These are phyloP conservation scores for Andrena dorsata DNA, from an alignment of 2,888 invertebrate genomes.

Conservation along the genomic window DNA sequence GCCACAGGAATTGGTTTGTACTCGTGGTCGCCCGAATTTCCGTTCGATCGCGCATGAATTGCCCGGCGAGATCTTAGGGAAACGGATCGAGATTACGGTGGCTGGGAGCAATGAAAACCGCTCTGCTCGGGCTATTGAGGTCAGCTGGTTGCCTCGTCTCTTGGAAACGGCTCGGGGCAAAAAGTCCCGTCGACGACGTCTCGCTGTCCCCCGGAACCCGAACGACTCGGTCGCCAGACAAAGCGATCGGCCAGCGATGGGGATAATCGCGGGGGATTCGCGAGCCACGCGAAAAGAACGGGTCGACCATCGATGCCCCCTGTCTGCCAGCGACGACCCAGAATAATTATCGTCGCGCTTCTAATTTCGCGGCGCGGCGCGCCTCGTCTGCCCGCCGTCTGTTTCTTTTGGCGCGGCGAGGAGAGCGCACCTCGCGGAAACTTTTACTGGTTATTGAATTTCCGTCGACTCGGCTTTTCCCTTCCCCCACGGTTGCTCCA, in stretches of 20 bases:
- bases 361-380: conserved; percentile 49
- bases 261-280: background rate
- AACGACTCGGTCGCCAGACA: conserved; percentile 9
- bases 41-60: background rate
- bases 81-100: conserved; percentile 33
- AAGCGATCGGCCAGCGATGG: conserved; percentile 3
- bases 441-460: conserved; percentile 58
- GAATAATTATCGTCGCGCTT: conserved; percentile 60
- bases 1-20: background rate
- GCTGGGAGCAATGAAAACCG: conserved; percentile 31
- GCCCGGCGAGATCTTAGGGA: background rate
- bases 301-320: conserved; percentile 45
- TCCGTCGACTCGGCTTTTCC: conserved; percentile 34
- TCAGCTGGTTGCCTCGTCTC: conserved; percentile 68
- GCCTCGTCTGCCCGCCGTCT: conserved; percentile 31
- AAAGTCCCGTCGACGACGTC: conserved; percentile 48
- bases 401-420: conserved; percentile 30
- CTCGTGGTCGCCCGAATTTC: background rate
- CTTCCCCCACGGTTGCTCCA: conserved; percentile 38
- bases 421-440: conserved; percentile 10
- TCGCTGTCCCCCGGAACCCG: conserved; percentile 3
- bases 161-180: conserved; percentile 60
- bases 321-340: conserved; percentile 34
- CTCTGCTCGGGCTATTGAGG: conserved; percentile 68
- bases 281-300: conserved; percentile 18